Conservation (phyloP, 2,797 vertebrate species). For the Sparidentex hasta region DNA sequence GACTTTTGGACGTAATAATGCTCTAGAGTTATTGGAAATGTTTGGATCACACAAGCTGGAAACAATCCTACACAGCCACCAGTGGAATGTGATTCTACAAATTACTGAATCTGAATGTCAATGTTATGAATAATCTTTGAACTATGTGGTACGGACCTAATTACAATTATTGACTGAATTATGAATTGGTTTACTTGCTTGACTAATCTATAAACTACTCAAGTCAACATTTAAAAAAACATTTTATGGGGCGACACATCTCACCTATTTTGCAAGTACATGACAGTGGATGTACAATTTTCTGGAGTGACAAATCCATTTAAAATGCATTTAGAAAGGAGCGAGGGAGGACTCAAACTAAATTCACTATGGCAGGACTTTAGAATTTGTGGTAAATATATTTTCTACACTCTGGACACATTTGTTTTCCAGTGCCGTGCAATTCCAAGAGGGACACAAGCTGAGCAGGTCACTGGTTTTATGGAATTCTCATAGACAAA, state of each 20-base stretch:
- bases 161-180: not conserved
- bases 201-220: not conserved
- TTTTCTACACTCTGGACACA: slow-evolving; percentile 10
- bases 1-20: too few relatives aligned
- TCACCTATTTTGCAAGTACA: not conserved
- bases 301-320: not conserved
- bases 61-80: too few relatives aligned
- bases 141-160: not conserved
- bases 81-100: too few relatives aligned
- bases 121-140: too few relatives aligned
- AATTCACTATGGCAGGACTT: not conserved
- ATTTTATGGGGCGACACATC: not conserved
- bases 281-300: not conserved
- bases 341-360: not conserved
- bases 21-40: too few relatives aligned
- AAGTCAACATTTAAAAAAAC: too few relatives aligned
- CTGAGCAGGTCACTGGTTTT: slow-evolving; percentile 60
- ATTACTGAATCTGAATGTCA: too few relatives aligned
- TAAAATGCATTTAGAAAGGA: not conserved
- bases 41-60: too few relatives aligned
- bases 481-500: slow-evolving; percentile 66
- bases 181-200: not conserved
- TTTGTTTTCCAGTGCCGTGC: slow-evolving; percentile 20
- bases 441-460: slow-evolving; percentile 22
- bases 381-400: not conserved